Base-by-base conservation (phyloP, 2,113 vertebrate genomes). In the Climacteris rufus region DNA sequence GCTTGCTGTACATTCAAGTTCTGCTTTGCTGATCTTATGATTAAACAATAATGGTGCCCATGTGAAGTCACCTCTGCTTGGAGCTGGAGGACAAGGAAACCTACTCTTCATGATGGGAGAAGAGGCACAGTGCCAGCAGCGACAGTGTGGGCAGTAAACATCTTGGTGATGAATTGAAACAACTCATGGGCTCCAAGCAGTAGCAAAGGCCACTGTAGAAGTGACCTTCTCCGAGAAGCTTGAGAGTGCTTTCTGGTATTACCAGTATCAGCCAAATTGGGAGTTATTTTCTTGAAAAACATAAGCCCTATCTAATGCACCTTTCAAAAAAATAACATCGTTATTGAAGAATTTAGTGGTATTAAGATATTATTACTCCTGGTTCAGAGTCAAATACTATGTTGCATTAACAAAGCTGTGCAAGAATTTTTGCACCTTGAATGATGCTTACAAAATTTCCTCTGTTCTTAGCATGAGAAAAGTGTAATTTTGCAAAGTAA, bases 291-390 rank as follows among this genome's bases (percentile, higher is more conserved):
- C 30, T 30, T 25, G 53, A 45, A 69, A 59, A 93, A 10, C 4
- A 35, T 1, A 21, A 5, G 15, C 4, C 6, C 7, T n/a, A 13
- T 20, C 3, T 27, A 28, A 9, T 1, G 3, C 3, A 18, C 5
- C 1, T 31, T 69, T 47, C 35, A 64, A 45, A 82, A 60, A 80
- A 64, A 3, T 4, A 37, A 31, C 10, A 1, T 19, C 2, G 35
- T 39, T 39, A 76, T 45, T 54, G 30, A 76, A 71, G 5, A 39
- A 42, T 52, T 18, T 21, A 68, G 22, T 53, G 18, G 7, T 28
- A 52, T 39, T 23, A 54, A 54, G 22, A 19, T 19, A 24, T 14
- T 78, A 81, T 84, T 78, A 6, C 28, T 47, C 12, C 16, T 57
- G 6, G 31, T 30, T 64, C 65, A 56, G 17, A 45, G 4, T 25